Evolutionary conservation across 2,888 invertebrate genomes (phyloP).

Genomic region (Adineta ricciae): DNA sequence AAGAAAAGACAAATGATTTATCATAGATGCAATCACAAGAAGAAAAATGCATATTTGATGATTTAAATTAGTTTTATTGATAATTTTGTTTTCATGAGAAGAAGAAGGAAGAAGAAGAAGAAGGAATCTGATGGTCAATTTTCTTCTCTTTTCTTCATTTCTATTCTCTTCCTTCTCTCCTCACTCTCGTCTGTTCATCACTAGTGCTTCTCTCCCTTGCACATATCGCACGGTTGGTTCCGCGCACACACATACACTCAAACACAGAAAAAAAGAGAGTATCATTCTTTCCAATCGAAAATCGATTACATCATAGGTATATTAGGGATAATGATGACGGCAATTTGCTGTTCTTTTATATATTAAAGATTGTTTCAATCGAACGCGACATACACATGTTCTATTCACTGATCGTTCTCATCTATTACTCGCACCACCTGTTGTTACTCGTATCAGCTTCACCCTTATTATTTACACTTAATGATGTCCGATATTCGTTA

Average conservation of each 20-base stretch:
- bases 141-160: background rate
- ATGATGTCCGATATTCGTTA: conserved; percentile 2
- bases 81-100: background rate
- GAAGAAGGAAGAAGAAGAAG: background rate
- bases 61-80: background rate
- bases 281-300: background rate
- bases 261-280: background rate
- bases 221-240: no score
- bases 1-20: background rate
- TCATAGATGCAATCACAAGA: background rate
- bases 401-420: background rate
- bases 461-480: background rate
- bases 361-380: background rate
- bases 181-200: background rate
- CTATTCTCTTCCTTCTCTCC: background rate
- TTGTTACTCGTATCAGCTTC: background rate
- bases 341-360: background rate
- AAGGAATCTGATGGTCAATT: background rate
- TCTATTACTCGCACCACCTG: background rate
- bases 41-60: background rate
- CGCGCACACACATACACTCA: background rate
- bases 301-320: background rate
- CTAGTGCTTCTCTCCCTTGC: background rate
- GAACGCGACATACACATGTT: background rate
- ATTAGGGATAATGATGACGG: background rate